A percentile compares a stretch with the other conserved stretches of the same genome.
Evolutionary conservation across 2,888 invertebrate genomes (phyloP).

Genomic region (Caenorhabditis sp.): DNA sequence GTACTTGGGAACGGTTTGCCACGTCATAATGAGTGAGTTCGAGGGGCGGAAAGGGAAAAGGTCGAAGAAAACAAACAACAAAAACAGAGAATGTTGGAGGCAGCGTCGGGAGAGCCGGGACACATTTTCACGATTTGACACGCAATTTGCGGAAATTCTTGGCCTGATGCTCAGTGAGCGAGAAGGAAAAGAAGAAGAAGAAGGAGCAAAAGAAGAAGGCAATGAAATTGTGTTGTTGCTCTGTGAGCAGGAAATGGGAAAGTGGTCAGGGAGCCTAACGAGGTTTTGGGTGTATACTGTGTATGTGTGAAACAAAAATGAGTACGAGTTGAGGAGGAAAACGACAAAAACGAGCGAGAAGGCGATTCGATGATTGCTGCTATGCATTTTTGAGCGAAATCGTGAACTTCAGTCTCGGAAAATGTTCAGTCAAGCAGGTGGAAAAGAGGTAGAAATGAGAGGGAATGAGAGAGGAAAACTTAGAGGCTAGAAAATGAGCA

Average conservation of each 20-base stretch:
- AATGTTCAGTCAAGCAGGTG: neutral
- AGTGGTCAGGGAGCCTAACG: neutral
- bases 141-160: conserved; percentile 49
- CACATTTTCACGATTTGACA: conserved; percentile 20
- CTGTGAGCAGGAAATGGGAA: conserved; percentile 5
- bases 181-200: conserved; percentile 19
- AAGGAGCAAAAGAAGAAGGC: conserved; percentile 17
- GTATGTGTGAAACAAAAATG: conserved; percentile 11
- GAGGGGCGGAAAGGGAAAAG: neutral
- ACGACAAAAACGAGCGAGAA: neutral
- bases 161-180: neutral
- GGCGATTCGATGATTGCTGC: neutral
- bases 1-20: too few relatives aligned
- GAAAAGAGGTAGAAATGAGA: too few relatives aligned
- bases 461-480: neutral
- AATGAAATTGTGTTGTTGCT: conserved; percentile 37
- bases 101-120: neutral
- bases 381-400: conserved; percentile 41
- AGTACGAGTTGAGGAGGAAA: too few relatives aligned
- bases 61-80: conserved; percentile 1
- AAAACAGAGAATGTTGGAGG: neutral
- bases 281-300: neutral
- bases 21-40: too few relatives aligned
- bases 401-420: too few relatives aligned
- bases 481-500: neutral